Percentiles rank a stretch among this genome's conserved stretches.
Conservation (phyloP, 2,888 invertebrate species). For the Tipula helvola region DNA sequence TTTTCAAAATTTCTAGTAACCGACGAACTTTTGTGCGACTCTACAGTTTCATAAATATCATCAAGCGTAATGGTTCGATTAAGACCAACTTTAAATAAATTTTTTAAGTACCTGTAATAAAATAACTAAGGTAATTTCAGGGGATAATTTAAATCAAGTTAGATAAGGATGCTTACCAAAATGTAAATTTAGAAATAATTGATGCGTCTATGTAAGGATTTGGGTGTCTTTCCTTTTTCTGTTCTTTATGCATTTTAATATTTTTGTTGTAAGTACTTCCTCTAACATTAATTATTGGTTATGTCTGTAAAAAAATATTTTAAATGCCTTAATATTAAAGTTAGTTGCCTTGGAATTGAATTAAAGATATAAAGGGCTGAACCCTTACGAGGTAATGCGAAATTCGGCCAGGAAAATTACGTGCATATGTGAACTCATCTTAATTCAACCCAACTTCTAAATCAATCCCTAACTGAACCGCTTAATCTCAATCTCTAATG, state of each 20-base stretch:
- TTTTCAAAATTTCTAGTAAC: constrained; percentile 35
- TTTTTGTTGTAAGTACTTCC: background rate
- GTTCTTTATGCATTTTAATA: constrained; percentile 25
- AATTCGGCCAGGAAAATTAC: too few species aligned
- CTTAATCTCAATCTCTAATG: too few species aligned
- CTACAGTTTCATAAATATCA: constrained; percentile 43
- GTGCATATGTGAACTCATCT: too few species aligned
- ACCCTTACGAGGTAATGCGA: too few species aligned
- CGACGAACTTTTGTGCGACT: constrained; percentile 39
- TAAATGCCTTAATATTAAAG: background rate
- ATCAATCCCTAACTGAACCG: too few species aligned
- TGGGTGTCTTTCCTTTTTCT: constrained; percentile 35
- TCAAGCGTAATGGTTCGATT: constrained; percentile 39
- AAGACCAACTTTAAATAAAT: constrained; percentile 39
- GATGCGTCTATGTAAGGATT: constrained; percentile 55
- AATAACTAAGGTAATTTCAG: constrained; percentile 26
- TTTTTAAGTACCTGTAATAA: constrained; percentile 34
- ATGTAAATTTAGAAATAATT: constrained; percentile 47
- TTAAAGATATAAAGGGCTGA: too few species aligned
- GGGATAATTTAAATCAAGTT: background rate
- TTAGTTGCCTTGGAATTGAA: too few species aligned
- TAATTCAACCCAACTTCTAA: too few species aligned
- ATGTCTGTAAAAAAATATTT: background rate
- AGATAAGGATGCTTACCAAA: constrained; percentile 43
- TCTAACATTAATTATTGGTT: background rate